A percentile compares a stretch with the other conserved stretches of the same genome.
Evolutionary conservation across 2,113 vertebrate species (phyloP).

Genomic region (Gallinago undulata): DNA sequence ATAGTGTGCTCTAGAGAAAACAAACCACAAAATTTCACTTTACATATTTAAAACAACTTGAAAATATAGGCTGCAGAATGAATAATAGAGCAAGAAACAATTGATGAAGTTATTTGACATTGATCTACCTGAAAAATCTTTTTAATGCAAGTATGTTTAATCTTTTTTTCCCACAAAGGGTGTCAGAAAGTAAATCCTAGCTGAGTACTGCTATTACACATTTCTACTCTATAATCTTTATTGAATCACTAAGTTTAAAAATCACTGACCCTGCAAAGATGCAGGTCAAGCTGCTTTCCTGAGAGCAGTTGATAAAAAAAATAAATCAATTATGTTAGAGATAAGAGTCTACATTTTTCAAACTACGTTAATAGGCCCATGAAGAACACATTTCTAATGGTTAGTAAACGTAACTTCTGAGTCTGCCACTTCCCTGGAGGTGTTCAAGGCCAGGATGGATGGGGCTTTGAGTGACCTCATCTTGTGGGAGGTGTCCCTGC

Average conservation of each 20-base stretch:
- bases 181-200: background rate
- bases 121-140: background rate
- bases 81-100: background rate
- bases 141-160: background rate
- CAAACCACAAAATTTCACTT: background rate
- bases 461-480: no score
- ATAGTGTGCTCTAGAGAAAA: background rate
- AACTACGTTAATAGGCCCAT: background rate
- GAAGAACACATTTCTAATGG: background rate
- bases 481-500: no score
- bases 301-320: background rate
- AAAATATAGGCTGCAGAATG: background rate
- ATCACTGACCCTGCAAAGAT: background rate
- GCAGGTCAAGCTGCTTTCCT: slow-evolving; percentile 15
- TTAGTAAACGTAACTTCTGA: background rate
- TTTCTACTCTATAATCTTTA: background rate
- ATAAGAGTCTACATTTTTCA: background rate
- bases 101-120: background rate
- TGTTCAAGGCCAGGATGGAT: no score
- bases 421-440: background rate
- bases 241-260: slow-evolving; percentile 13
- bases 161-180: background rate
- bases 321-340: background rate
- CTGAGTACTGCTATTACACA: background rate
- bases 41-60: background rate